Conservation (phyloP, 2,797 vertebrate species). For the Melanotaenia boesemani region DNA sequence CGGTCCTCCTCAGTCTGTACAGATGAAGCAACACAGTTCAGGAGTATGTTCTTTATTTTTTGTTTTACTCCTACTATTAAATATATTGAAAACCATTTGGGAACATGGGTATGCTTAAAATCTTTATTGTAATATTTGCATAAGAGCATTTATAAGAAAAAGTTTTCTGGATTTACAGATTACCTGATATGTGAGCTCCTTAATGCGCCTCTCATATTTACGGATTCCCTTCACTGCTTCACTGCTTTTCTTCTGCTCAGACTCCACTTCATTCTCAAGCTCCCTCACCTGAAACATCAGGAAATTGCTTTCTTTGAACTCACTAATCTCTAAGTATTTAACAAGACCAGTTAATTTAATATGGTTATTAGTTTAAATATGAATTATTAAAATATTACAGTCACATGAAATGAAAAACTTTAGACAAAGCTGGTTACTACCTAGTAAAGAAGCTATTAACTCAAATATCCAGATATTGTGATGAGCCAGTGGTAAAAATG, state of each 20-base stretch:
- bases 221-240: slow-evolving; percentile 81
- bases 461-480: too few relatives aligned
- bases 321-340: too few relatives aligned
- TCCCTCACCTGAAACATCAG: slow-evolving; percentile 57
- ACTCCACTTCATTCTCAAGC: slow-evolving; percentile 79
- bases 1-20: slow-evolving; percentile 83
- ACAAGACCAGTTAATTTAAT: too few relatives aligned
- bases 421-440: too few relatives aligned
- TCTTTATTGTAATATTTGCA: background rate
- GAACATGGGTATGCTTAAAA: background rate
- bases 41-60: background rate
- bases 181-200: slow-evolving; percentile 84
- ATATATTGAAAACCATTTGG: background rate
- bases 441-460: too few relatives aligned
- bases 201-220: slow-evolving; percentile 82
- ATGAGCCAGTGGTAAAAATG: too few relatives aligned
- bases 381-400: too few relatives aligned
- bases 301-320: background rate
- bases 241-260: slow-evolving; percentile 76
- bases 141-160: too few relatives aligned
- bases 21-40: background rate
- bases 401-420: too few relatives aligned
- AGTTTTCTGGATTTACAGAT: background rate
- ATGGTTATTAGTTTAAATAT: too few relatives aligned
- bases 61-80: background rate